Base-by-base conservation (phyloP, 1,140 invertebrate species). In the Ceratosolen fusciceps region DNA sequence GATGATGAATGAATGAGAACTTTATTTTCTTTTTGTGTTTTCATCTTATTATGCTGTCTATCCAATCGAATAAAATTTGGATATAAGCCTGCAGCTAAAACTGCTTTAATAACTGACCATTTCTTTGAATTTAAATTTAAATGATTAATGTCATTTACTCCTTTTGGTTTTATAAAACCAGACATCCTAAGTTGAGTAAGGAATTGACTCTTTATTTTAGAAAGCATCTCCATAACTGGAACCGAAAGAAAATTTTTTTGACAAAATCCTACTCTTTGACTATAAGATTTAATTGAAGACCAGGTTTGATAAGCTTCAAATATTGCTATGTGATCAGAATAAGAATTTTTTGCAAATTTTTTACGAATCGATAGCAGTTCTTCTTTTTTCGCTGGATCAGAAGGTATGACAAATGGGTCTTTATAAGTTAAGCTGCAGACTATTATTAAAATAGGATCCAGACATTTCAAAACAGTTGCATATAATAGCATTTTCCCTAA, bases 381-480 rank as follows among this genome's bases (percentile, higher is more conserved):
- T 83, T 93, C 91, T 87, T 94, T 93, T 81, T 93, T 91, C 74
- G 93, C 92, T 0, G 94, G 93, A 80, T 94, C 91, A 37, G 91
- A 85, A 7, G 96, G 95, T 54, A 98, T 88, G 39, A 96, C 86
- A 88, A 98, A 98, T 1, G 95, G 95, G 89, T 96, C 95, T 77
- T 95, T 95, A 84, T 97, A 94, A 2, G 95, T 93, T 74, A 99
- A 90, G 60, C 94, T 93, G 86, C 96, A 96, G 12, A 97, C 96
- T 68, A 99, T 95, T 0, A 97, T 99, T 31, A 99, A 89, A 37
- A 99, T 92, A 9, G 98, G 98, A 91, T 99, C 97, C 1, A 99
- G 89, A 87, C 98, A 99, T 87, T 97, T 97, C 34, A 99, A 92
- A 9, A 98, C 93, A 29, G 97, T 94, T 2, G 96, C 94, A 87